These are phyloP conservation scores for Dromius quadrimaculatus DNA, from an alignment of 2,888 invertebrate species.

Conservation along the genomic window DNA sequence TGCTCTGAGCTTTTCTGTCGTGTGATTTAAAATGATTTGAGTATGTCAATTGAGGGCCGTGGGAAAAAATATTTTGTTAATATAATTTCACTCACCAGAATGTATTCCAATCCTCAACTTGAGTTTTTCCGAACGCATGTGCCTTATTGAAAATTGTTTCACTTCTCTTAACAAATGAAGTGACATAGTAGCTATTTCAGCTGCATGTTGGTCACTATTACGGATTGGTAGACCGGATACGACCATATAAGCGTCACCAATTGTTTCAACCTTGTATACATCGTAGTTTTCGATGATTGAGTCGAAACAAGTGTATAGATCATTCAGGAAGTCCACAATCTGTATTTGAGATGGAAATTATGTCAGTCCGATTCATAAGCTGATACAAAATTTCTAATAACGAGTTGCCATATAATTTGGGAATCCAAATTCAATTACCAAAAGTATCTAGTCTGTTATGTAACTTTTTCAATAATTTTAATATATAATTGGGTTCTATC, in stretches of 20 bases:
- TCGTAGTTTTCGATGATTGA: slow-evolving; percentile 93
- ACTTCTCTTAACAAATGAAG: slow-evolving; percentile 86
- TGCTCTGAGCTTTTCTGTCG: too few relatives aligned
- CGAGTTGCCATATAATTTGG: too few relatives aligned
- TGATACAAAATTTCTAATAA: too few relatives aligned
- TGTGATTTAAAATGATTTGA: too few relatives aligned
- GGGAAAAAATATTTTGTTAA: too few relatives aligned
- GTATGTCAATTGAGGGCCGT: too few relatives aligned
- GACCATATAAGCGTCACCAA: slow-evolving; percentile 94
- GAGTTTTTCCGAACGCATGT: slow-evolving; percentile 86
- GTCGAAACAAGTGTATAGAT: slow-evolving; percentile 94
- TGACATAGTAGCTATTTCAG: slow-evolving; percentile 95
- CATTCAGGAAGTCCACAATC: slow-evolving; percentile 94
- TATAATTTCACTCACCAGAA: slow-evolving; percentile 75
- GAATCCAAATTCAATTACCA: too few relatives aligned
- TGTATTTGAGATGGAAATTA: too few relatives aligned
- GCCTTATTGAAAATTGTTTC: slow-evolving; percentile 87
- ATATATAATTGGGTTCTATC: too few relatives aligned
- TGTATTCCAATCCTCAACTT: slow-evolving; percentile 92
- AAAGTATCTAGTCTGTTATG: too few relatives aligned
- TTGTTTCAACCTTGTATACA: slow-evolving; percentile 94
- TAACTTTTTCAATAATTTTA: too few relatives aligned
- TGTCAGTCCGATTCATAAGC: too few relatives aligned
- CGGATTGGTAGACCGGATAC: slow-evolving; percentile 89
- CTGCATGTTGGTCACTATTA: slow-evolving; percentile 91